A percentile compares a stretch with the other conserved stretches of the same genome.
phyloP scores from a whole-genome alignment of 2,113 vertebrate species.

The Thamnophis sirtalis region DNA sequence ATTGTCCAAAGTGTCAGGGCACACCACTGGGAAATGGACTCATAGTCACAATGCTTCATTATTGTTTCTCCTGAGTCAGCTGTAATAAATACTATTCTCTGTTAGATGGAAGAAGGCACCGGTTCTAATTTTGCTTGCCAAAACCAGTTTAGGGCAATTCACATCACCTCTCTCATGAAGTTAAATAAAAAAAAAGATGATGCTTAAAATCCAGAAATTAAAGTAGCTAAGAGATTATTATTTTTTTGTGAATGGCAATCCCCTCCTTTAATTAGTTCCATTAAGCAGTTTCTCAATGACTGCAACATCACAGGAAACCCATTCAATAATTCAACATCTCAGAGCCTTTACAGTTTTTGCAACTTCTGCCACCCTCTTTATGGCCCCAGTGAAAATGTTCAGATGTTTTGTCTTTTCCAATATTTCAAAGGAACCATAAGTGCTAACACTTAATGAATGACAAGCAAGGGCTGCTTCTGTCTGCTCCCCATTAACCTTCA shows the following conservation, averaged over 20 bases:
- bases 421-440: background rate
- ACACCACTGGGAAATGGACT: background rate
- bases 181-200: background rate
- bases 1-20: background rate
- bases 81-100: background rate
- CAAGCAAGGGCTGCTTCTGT: background rate
- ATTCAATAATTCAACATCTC: background rate
- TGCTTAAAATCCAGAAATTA: background rate
- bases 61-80: background rate
- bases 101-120: background rate
- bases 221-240: no score
- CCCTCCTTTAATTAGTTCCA: conserved; percentile 3
- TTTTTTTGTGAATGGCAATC: conserved; percentile 6
- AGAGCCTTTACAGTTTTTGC: background rate
- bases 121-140: background rate
- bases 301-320: background rate
- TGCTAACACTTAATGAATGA: background rate
- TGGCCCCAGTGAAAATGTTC: background rate
- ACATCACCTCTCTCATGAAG: background rate
- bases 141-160: background rate
- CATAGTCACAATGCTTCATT: background rate
- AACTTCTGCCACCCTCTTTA: conserved; percentile 21
- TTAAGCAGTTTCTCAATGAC: conserved; percentile 11
- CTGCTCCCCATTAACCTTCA: background rate
- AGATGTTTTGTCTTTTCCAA: background rate